Conservation (phyloP, 2,113 vertebrate genomes). For the Pelobates fuscus region DNA sequence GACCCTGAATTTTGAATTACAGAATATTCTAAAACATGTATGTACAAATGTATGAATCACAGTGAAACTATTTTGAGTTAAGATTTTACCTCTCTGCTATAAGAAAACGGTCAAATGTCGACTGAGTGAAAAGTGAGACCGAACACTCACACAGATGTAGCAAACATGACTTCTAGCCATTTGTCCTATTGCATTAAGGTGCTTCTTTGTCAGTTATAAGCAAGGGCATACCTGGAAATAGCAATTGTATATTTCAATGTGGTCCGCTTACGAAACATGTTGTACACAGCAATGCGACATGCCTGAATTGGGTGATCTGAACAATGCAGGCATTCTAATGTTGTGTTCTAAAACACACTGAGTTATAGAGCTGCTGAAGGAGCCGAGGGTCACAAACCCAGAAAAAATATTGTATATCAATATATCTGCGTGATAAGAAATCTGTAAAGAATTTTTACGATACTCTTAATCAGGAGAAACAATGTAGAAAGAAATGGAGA, state of each 20-base stretch:
- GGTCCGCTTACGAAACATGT: too few relatives aligned
- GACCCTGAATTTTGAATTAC: too few relatives aligned
- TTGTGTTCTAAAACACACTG: not conserved
- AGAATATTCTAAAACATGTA: too few relatives aligned
- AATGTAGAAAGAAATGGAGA: not conserved
- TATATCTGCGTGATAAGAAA: slow-evolving; percentile 10
- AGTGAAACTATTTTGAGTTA: too few relatives aligned
- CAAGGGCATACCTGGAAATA: not conserved
- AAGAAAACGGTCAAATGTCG: too few relatives aligned
- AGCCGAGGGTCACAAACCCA: not conserved
- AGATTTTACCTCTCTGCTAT: too few relatives aligned
- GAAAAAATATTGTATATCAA: slow-evolving; percentile 20
- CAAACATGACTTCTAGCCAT: too few relatives aligned
- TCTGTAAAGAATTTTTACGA: not conserved
- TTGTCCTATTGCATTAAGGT: not conserved
- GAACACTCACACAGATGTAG: too few relatives aligned
- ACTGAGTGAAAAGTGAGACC: too few relatives aligned
- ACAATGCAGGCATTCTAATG: not conserved
- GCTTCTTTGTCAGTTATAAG: not conserved
- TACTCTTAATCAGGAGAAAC: too few relatives aligned
- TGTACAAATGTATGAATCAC: too few relatives aligned
- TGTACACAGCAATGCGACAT: not conserved
- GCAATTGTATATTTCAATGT: too few relatives aligned
- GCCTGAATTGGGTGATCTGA: not conserved
- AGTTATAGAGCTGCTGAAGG: slow-evolving; percentile 7